Base-by-base conservation (phyloP, 2,797 vertebrate species). In the Anguilla anguilla region DNA sequence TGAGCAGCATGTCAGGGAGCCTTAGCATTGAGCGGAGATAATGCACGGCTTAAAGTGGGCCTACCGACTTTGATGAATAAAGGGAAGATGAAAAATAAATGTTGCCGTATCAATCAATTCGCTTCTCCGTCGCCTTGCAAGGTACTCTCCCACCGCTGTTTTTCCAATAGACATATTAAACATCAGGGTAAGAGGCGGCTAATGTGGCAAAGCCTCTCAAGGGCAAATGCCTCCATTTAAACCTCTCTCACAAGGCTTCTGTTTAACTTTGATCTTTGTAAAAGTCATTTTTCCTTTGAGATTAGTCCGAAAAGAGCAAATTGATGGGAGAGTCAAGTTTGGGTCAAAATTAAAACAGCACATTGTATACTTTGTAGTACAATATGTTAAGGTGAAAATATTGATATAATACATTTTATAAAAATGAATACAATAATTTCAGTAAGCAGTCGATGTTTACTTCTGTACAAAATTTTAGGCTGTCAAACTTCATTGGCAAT, bases 41-140 rank as follows among this genome's bases (percentile, higher is more conserved):
- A 89, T 88, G 87, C 81, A 88, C 53, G 59, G 84, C 86, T 89
- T 69, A 88, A 49, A 88, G 43, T 31, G 28, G 46, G n/a, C n/a
- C 77, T 53, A 19, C 46, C 57, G 85, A 77, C 72, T 84, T 51
- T 89, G 87, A 90, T 88, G 85, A 84, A 91, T 87, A 77, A 86
- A 59, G 28, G 69, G 57, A 61, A 90, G 86, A 87, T 90, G 89
- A 89, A 90, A 89, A 88, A 74, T 87, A 90, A 90, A 90, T 88
- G 87, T 85, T 89, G 87, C 86, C 64, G 64, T 86, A 90, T 90
- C 91, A 90, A 88, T 91, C 91, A 87, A 61, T 79, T 31, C n/a
- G 69, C 87, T 59, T 22, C 28, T 49, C n/a, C 22, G 11, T 88
- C 59, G 69, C 89, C 83, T 69, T 84, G 82, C n/a, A 22, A 81